A percentile compares a stretch with the other conserved stretches of the same genome.
These are phyloP conservation scores for Rattus norvegicus DNA, from an alignment of 2,113 vertebrate species.

Conservation along the genomic window GRCr8 NC_086021.1:124906001-124906500, in stretches of 20 bases:
- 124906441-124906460: background rate
- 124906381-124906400: too few species aligned
- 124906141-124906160: background rate
- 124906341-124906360: background rate
- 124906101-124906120: background rate
- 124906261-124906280: background rate
- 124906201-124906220: background rate
- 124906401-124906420: background rate
- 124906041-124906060: background rate
- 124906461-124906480: background rate
- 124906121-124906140: background rate
- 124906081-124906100: background rate
- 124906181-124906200: background rate
- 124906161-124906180: background rate
- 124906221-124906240: background rate
- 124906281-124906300: background rate
- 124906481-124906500: background rate
- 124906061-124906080: background rate
- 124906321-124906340: background rate
- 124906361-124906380: too few species aligned
- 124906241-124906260: background rate
- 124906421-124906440: background rate
- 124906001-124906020: slow-evolving; percentile 38
- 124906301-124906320: background rate
- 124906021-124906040: background rate